Evolutionary conservation across 30 jellyfish, hydroid and myxozoan species (phyloP), one percentile per base, ranked within the genome.

Genomic region (Cassiopea xamachana): DNA sequence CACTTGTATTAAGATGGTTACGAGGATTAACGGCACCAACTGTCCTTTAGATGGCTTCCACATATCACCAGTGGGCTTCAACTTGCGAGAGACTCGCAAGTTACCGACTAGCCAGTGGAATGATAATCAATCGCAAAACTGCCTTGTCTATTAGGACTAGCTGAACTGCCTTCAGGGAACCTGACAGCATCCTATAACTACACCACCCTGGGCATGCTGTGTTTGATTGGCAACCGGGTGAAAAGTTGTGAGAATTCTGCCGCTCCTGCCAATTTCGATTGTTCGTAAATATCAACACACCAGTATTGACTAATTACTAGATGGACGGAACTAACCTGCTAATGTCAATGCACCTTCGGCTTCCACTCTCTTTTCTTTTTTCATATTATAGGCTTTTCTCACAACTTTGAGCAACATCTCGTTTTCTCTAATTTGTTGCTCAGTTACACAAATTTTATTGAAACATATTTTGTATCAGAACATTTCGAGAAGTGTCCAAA

Each of bases 41-140:
- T 55, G 70, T 77, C 77, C 50, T 69, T 47, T 59, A 19, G 89
- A 27, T 44, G 80, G n/a, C 15, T 7, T 60, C 89, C 89, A 80
- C 89, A 80, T 80, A 6, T 80, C 50, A 80, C 89, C 89, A 80
- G 89, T 58, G 70, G 79, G 89, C 79, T 48, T 80, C 77, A 48
- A 80, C 89, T 43, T 80, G 89, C 89, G 89, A 80, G 61, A 3
- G 71, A 1, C 69, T 59, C 89, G 89, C 89, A 80, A 80, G 89
- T 80, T 46, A 80, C 89, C 89, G 44, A 80, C 89, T 62, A 60
- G 89, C 80, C 89, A 60, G 89, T 80, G 89, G 89, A 80, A 48
- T 80, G 80, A 19, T 8, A 6, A 2, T 62, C 16, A 46, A 27
- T 27, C 68, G 67, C 7, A 47, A 68, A 60, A 46, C 69, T 60